Percentiles rank a stretch among this genome's conserved stretches.
Conservation (phyloP, 1,140 invertebrate species). For the Heliconius nattereri region DNA sequence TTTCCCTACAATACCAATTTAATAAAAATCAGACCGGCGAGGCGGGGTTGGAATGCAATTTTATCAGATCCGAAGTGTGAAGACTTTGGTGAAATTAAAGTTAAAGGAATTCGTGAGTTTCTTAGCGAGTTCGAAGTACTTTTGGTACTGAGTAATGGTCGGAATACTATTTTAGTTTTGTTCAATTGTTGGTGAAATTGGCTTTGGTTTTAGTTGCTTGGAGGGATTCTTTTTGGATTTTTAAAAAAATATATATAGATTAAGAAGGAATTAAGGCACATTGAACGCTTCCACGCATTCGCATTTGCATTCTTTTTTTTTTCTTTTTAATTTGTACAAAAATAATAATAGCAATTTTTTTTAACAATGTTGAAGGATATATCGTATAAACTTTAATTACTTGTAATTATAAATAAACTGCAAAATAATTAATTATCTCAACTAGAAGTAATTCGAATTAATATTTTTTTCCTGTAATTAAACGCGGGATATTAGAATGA, state of each 20-base stretch:
- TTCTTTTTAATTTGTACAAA: no score
- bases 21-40: slow-evolving; percentile 40
- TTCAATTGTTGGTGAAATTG: slow-evolving; percentile 27
- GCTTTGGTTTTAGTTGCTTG: neutral
- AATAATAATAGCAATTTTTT: neutral
- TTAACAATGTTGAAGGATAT: neutral
- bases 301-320: no score
- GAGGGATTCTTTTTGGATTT: no score
- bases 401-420: no score
- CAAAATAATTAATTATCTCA: no score
- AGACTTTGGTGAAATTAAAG: slow-evolving; percentile 53
- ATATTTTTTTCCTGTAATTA: no score
- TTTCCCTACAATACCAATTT: slow-evolving; percentile 44
- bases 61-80: slow-evolving; percentile 46
- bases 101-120: slow-evolving; percentile 52
- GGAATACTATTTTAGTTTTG: slow-evolving; percentile 27
- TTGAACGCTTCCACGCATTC: no score
- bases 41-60: slow-evolving; percentile 52
- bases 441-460: no score
- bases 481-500: no score
- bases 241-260: no score
- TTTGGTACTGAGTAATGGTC: slow-evolving; percentile 36
- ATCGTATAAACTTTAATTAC: no score
- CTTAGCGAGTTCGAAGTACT: slow-evolving; percentile 24
- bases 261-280: no score